A percentile compares a stretch with the other conserved stretches of the same genome.
These are phyloP conservation scores for Phymanthus crucifer DNA, from an alignment of 92 coral and sea anemone species.

Conservation along the genomic window DNA sequence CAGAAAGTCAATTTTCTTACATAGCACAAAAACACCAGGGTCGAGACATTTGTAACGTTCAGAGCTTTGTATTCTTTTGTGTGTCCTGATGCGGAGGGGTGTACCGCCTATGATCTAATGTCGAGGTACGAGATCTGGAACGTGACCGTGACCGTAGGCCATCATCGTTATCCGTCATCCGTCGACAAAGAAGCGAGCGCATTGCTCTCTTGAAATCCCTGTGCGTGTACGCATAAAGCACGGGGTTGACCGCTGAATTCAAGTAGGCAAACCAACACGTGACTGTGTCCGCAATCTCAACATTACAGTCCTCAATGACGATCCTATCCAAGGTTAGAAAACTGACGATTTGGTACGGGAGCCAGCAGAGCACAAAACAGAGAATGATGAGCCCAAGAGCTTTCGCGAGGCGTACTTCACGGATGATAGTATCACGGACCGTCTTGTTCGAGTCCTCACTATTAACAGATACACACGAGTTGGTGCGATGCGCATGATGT, in stretches of 20 bases:
- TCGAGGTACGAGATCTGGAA: background rate
- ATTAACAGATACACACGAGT: background rate
- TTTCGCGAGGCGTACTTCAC: slow-evolving; percentile 71
- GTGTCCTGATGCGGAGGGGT: slow-evolving; percentile 5
- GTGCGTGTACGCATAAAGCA: slow-evolving; percentile 53
- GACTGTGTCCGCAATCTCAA: slow-evolving; percentile 65
- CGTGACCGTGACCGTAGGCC: slow-evolving; percentile 27
- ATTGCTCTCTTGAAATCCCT: slow-evolving; percentile 66
- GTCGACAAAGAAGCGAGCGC: slow-evolving; percentile 17
- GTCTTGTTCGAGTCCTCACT: background rate
- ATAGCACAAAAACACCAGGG: too few species aligned
- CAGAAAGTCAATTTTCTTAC: background rate
- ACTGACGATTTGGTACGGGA: slow-evolving; percentile 65
- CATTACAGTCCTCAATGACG: slow-evolving; percentile 42
- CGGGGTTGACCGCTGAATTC: slow-evolving; percentile 61
- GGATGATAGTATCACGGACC: slow-evolving; percentile 41
- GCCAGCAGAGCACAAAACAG: slow-evolving; percentile 77
- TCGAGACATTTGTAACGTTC: background rate
- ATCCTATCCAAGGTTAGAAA: slow-evolving; percentile 39
- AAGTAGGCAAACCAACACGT: slow-evolving; percentile 78
- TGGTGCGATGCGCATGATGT: slow-evolving; percentile 57
- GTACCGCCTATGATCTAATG: slow-evolving; percentile 5
- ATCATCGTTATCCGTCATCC: slow-evolving; percentile 8
- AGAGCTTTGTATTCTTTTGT: background rate
- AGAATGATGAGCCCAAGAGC: slow-evolving; percentile 71